Evolutionary conservation across 2,888 invertebrate genomes (phyloP).

Genomic region (Platerodrilus igneus): DNA sequence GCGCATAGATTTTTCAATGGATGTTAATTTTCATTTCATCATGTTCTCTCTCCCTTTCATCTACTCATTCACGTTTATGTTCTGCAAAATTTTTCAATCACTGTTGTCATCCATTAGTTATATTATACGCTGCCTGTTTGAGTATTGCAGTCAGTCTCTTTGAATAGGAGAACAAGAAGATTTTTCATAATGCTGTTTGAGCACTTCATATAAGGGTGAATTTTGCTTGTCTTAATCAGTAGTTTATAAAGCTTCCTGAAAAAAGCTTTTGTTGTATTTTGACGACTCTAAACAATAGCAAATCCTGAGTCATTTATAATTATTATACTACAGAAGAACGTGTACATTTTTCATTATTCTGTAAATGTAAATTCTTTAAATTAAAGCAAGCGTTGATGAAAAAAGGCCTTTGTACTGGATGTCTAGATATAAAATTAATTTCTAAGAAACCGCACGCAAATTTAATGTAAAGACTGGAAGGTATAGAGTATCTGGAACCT

Average conservation of each 20-base stretch:
- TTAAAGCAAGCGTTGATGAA: too few species aligned
- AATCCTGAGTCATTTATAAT: conserved; percentile 44
- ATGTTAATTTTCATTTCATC: conserved; percentile 41
- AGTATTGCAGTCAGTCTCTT: conserved; percentile 44
- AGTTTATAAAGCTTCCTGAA: conserved; percentile 44
- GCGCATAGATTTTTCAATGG: too few species aligned
- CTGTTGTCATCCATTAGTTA: conserved; percentile 49
- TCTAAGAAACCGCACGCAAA: conserved; percentile 14
- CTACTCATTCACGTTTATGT: conserved; percentile 43
- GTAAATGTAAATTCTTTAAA: too few species aligned
- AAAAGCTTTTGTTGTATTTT: conserved; percentile 46
- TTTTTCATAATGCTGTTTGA: conserved; percentile 44
- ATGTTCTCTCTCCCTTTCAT: conserved; percentile 41
- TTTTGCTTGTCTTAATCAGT: conserved; percentile 47
- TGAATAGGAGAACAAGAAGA: conserved; percentile 43
- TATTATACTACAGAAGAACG: conserved; percentile 32
- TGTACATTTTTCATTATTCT: conserved; percentile 4
- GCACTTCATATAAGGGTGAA: conserved; percentile 42
- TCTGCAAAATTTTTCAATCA: conserved; percentile 48
- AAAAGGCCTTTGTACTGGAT: too few species aligned
- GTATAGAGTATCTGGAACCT: conserved; percentile 1
- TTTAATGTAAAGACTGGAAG: conserved; percentile 11
- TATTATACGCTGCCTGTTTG: conserved; percentile 45
- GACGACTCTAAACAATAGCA: conserved; percentile 44
- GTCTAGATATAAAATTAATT: too few species aligned